Evolutionary conservation across 2,797 vertebrate species (phyloP).

Genomic region (Sebastes aleutianus): DNA sequence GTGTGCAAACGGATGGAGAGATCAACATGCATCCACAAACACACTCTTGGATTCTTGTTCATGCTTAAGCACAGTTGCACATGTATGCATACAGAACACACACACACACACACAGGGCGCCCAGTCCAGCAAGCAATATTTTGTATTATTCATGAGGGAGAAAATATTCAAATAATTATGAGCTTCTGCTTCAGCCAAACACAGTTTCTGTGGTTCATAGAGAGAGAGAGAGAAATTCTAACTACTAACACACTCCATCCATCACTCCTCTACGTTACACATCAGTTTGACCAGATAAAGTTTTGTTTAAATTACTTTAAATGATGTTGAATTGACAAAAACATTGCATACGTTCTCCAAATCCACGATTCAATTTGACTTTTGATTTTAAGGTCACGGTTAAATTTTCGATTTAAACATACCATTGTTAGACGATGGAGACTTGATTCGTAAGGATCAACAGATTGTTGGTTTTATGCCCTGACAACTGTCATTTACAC

Average conservation of each 20-base stretch:
- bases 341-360: neutral
- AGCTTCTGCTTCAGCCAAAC: constrained; percentile 64
- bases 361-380: too few relatives aligned
- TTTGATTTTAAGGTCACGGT: too few relatives aligned
- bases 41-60: constrained; percentile 7
- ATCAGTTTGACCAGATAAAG: neutral
- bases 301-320: neutral
- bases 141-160: constrained; percentile 78
- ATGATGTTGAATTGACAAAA: neutral
- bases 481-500: too few relatives aligned
- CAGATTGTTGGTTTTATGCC: too few relatives aligned
- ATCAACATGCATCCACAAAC: constrained; percentile 20
- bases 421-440: too few relatives aligned
- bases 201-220: constrained; percentile 49
- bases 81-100: constrained; percentile 5
- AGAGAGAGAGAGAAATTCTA: neutral
- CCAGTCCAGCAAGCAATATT: constrained; percentile 54
- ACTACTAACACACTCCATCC: neutral
- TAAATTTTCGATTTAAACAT: too few relatives aligned
- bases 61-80: constrained; percentile 34
- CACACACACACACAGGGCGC: neutral
- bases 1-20: neutral
- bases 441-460: too few relatives aligned
- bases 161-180: constrained; percentile 80
- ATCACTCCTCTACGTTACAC: neutral